Percentiles rank a stretch among this genome's conserved stretches.
phyloP scores from a whole-genome alignment of 2,797 vertebrate genomes.

The Eleutherodactylus coqui region DNA sequence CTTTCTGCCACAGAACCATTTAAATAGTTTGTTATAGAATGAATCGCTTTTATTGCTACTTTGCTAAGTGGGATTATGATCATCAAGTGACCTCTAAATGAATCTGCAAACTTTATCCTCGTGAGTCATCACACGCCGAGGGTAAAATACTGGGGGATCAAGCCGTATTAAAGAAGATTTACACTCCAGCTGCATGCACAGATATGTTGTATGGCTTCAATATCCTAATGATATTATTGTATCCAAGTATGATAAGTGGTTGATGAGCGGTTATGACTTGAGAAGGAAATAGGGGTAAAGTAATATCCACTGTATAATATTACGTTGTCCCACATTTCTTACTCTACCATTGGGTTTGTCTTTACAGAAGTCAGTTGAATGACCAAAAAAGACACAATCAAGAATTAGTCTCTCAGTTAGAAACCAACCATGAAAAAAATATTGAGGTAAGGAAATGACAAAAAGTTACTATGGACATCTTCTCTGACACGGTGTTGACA shows the following conservation, averaged over 20 bases:
- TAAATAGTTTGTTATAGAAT: constrained; percentile 55
- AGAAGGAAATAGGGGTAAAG: constrained; percentile 1
- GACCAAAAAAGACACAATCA: constrained; percentile 86
- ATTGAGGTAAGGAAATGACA: constrained; percentile 79
- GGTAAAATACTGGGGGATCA: constrained; percentile 45
- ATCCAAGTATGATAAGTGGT: not conserved
- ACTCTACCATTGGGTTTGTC: not conserved
- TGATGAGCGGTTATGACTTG: not conserved
- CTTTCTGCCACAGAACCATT: constrained; percentile 48
- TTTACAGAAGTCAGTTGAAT: constrained; percentile 84
- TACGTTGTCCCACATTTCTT: not conserved
- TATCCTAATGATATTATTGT: constrained; percentile 31
- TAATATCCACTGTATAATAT: not conserved
- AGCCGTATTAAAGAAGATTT: constrained; percentile 33
- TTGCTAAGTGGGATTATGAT: constrained; percentile 51
- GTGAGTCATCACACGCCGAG: constrained; percentile 30
- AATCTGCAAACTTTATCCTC: constrained; percentile 56
- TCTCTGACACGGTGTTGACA: not conserved
- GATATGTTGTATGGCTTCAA: not conserved
- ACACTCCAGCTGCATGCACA: constrained; percentile 23
- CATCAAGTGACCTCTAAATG: constrained; percentile 55
- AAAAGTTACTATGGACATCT: not conserved
- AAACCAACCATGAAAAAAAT: constrained; percentile 80
- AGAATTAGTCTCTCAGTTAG: constrained; percentile 85
- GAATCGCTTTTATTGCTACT: constrained; percentile 57